Percentiles rank a stretch among this genome's conserved stretches.
phyloP scores from a whole-genome alignment of 2,888 invertebrate genomes.

The Drosophila differens region DNA sequence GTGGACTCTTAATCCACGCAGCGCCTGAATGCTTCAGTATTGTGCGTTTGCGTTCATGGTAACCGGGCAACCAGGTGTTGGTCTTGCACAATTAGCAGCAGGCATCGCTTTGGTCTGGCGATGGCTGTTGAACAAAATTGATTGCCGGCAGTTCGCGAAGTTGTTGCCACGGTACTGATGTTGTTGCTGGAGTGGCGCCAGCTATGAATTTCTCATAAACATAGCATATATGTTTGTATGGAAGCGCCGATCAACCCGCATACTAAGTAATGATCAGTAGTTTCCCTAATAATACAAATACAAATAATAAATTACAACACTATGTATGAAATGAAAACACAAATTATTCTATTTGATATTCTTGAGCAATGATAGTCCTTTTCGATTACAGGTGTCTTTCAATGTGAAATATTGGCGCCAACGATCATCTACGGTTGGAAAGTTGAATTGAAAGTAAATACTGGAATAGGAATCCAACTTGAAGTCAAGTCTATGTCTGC shows the following conservation, averaged over 20 bases:
- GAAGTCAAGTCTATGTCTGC: slow-evolving; percentile 4
- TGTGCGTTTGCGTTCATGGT: slow-evolving; percentile 6
- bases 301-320: background rate
- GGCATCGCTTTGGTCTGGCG: slow-evolving; percentile 14
- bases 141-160: slow-evolving; percentile 45
- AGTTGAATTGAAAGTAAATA: slow-evolving; percentile 30
- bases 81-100: slow-evolving; percentile 52
- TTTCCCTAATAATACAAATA: background rate
- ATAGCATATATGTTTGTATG: background rate
- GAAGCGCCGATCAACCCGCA: slow-evolving; percentile 2
- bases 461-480: slow-evolving; percentile 1
- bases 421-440: slow-evolving; percentile 67
- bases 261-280: background rate
- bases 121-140: slow-evolving; percentile 67
- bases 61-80: slow-evolving; percentile 41
- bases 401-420: slow-evolving; percentile 72
- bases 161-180: slow-evolving; percentile 29
- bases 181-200: slow-evolving; percentile 31
- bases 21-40: slow-evolving; percentile 16
- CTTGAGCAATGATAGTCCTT: background rate
- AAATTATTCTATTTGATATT: background rate
- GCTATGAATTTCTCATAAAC: slow-evolving; percentile 29
- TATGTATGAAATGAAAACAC: background rate
- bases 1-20: slow-evolving; percentile 51
- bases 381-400: slow-evolving; percentile 25